These are phyloP conservation scores for Caenorhabditis remanei DNA, from an alignment of 1,140 invertebrate species.

Conservation along the genomic window DNA sequence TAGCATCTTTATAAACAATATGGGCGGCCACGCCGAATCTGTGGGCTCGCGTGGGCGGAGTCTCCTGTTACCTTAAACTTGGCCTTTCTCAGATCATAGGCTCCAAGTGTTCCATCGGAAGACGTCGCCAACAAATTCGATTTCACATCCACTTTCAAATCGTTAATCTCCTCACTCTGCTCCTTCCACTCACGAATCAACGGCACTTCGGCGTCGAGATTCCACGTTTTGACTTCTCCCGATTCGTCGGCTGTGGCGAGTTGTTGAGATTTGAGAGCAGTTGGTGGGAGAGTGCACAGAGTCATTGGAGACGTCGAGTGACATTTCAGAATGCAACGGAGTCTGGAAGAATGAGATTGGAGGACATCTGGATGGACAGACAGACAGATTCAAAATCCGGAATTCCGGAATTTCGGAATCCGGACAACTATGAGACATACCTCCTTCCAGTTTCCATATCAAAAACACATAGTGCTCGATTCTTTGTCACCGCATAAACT, in stretches of 20 bases:
- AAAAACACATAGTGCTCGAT: conserved; percentile 54
- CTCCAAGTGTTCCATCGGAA: conserved; percentile 61
- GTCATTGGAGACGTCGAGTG: neutral
- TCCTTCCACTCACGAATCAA: conserved; percentile 59
- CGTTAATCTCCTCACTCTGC: conserved; percentile 62
- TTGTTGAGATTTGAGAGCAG: conserved; percentile 62
- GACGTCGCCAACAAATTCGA: conserved; percentile 60
- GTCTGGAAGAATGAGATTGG: conserved; percentile 27
- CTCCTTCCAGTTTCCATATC: conserved; percentile 59
- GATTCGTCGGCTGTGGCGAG: conserved; percentile 65
- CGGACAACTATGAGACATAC: too few relatives aligned
- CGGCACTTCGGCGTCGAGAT: conserved; percentile 49
- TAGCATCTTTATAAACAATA: too few relatives aligned
- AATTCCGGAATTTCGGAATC: too few relatives aligned
- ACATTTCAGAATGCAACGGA: conserved; percentile 53
- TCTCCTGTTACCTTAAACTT: conserved; percentile 27
- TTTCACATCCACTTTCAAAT: conserved; percentile 45
- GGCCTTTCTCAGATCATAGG: conserved; percentile 58
- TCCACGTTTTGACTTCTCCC: conserved; percentile 66
- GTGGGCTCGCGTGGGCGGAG: too few relatives aligned
- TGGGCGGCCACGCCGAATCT: too few relatives aligned
- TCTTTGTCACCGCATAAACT: conserved; percentile 40
- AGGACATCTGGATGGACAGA: too few relatives aligned
- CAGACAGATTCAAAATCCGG: too few relatives aligned
- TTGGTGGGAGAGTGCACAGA: conserved; percentile 45